Base-by-base conservation (phyloP, 2,113 vertebrate genomes). In the Chaetops frenatus region DNA sequence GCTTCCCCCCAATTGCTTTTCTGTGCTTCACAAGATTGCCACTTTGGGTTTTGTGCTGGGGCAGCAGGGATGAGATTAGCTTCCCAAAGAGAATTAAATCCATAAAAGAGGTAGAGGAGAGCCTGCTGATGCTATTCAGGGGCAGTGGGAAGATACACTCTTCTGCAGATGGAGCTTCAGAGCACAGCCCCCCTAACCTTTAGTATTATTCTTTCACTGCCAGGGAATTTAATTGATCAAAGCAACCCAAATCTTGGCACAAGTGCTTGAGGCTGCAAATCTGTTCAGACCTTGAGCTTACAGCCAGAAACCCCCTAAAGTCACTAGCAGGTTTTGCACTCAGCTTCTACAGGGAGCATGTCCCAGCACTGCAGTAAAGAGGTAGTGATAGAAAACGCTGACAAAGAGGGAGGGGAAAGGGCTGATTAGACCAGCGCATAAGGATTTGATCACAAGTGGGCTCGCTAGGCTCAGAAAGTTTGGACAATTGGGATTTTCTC, bases 141-240 rank as follows among this genome's bases (percentile, higher is more conserved):
- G 76, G 72, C 79, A 90, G 72, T 73, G 79, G 95, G 88, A 96
- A 97, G 95, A 95, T 72, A 85, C 71, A 89, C 92, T 83, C 80
- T 66, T 93, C 88, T 83, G 76, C 92, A 95, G 92, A 88, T n/a
- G 3, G 61, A 89, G 76, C 81, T 70, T 96, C 90, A 90, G 88
- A 92, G 72, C 56, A 64, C 1, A 0, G 36, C 64, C 72, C 77
- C 77, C 76, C 33, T 70, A 85, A 96, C 92, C 90, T 95, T 95
- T 92, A 92, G 86, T 92, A 90, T 92, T 92, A 69, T 95, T 94
- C 84, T 91, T 90, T 88, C 76, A 81, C 48, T 93, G 90, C 79
- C 88, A 95, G 82, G 76, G 85, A 96, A 90, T 94, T 96, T 95
- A 96, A 93, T 71, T 95, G 95, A 96, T 96, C 95, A 96, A 96